Evolutionary conservation across 2,888 invertebrate species (phyloP).

Genomic region (Chrysodeixis includens): DNA sequence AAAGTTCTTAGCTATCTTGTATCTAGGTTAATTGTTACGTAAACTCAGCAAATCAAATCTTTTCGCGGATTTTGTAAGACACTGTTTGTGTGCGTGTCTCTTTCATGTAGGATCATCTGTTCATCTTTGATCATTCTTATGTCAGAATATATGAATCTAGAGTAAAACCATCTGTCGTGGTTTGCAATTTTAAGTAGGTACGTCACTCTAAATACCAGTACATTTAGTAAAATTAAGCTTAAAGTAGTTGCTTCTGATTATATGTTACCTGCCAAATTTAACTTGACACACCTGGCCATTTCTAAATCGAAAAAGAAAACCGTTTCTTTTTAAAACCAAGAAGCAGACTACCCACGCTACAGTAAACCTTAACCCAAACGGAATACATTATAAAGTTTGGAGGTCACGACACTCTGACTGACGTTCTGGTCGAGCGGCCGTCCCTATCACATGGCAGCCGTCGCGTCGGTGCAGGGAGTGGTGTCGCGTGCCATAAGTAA

Average conservation of each 20-base stretch:
- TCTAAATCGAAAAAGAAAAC: not conserved
- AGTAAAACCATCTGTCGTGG: too few species aligned
- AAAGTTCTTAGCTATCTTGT: not conserved
- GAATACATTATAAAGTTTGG: constrained; percentile 56
- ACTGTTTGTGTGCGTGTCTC: not conserved
- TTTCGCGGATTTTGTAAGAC: not conserved
- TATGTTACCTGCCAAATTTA: not conserved
- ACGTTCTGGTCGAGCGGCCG: constrained; percentile 60
- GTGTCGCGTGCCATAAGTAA: constrained; percentile 45
- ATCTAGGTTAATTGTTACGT: not conserved
- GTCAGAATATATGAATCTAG: too few species aligned
- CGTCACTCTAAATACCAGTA: too few species aligned
- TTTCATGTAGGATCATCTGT: not conserved
- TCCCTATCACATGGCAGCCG: constrained; percentile 70
- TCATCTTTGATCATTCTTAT: too few species aligned
- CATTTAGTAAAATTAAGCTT: too few species aligned
- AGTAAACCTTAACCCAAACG: constrained; percentile 33
- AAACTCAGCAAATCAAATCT: not conserved
- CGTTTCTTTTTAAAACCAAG: constrained; percentile 14
- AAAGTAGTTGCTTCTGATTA: too few species aligned
- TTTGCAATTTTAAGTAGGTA: too few species aligned
- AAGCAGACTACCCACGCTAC: constrained; percentile 17
- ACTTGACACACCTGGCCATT: not conserved
- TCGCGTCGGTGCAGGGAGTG: constrained; percentile 54
- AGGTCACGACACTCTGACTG: constrained; percentile 58